Evolutionary conservation across 2,797 vertebrate species (phyloP).

Genomic region (Trichosurus vulpecula): DNA sequence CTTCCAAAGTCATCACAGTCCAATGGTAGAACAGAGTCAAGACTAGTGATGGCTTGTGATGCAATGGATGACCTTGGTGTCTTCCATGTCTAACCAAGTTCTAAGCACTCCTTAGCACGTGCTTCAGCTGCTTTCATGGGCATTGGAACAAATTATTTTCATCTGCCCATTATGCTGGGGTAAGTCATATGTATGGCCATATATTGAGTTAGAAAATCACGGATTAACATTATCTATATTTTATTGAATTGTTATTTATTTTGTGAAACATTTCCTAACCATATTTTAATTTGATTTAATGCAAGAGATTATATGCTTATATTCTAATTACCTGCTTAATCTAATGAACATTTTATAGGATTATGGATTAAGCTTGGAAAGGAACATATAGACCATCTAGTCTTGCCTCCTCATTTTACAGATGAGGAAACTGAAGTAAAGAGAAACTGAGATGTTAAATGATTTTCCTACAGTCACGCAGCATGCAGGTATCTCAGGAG

Average conservation of each 20-base stretch:
- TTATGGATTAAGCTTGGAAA: neutral
- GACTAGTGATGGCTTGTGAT: too few relatives aligned
- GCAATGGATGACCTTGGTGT: too few relatives aligned
- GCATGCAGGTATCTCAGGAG: neutral
- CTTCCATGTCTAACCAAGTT: too few relatives aligned
- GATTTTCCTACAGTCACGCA: neutral
- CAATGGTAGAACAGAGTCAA: too few relatives aligned
- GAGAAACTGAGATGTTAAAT: neutral
- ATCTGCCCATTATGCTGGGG: too few relatives aligned
- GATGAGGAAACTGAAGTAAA: neutral
- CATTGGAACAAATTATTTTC: too few relatives aligned
- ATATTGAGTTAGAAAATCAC: neutral
- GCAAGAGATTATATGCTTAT: neutral
- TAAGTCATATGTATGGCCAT: too few relatives aligned
- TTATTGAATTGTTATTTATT: neutral
- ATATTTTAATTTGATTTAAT: neutral
- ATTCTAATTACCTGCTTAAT: neutral
- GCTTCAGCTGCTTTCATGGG: too few relatives aligned
- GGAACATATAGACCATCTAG: neutral
- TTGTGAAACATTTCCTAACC: neutral
- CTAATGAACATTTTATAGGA: neutral
- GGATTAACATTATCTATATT: neutral
- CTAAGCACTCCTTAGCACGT: too few relatives aligned
- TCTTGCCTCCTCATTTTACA: neutral
- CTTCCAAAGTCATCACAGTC: too few relatives aligned